Evolutionary conservation across 2,113 vertebrate genomes (phyloP).

Genomic region (Urocynchramus pylzowi): DNA sequence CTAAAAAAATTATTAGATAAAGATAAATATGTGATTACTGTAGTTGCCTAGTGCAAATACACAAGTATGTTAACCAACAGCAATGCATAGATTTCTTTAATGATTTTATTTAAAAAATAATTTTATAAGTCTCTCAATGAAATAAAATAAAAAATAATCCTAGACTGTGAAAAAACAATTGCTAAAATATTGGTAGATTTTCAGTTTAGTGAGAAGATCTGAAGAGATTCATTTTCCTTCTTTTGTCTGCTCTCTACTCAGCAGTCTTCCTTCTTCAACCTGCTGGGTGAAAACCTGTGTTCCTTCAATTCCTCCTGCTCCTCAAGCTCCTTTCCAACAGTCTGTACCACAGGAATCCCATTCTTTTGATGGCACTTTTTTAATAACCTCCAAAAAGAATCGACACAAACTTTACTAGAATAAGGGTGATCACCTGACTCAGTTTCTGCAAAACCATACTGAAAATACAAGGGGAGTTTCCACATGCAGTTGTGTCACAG

Average conservation of each 20-base stretch:
- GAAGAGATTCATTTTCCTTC: neutral
- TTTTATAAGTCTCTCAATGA: neutral
- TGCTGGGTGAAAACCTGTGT: neutral
- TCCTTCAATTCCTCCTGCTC: neutral
- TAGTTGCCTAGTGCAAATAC: neutral
- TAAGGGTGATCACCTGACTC: neutral
- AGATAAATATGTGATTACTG: neutral
- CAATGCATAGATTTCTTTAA: neutral
- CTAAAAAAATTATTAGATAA: neutral
- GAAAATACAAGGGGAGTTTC: neutral
- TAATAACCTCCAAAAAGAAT: neutral
- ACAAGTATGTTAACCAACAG: neutral
- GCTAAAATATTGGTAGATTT: neutral
- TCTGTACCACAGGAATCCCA: neutral
- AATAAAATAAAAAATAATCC: neutral
- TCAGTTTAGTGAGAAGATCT: neutral
- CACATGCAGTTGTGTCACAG: neutral
- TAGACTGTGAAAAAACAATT: neutral
- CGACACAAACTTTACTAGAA: neutral
- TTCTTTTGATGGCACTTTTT: neutral
- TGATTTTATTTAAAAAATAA: neutral
- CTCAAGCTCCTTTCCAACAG: neutral
- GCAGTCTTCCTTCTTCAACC: neutral
- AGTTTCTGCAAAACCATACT: neutral
- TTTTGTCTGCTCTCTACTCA: neutral